phyloP scores from a whole-genome alignment of 2,113 vertebrate genomes.

The Perca fluviatilis region DNA sequence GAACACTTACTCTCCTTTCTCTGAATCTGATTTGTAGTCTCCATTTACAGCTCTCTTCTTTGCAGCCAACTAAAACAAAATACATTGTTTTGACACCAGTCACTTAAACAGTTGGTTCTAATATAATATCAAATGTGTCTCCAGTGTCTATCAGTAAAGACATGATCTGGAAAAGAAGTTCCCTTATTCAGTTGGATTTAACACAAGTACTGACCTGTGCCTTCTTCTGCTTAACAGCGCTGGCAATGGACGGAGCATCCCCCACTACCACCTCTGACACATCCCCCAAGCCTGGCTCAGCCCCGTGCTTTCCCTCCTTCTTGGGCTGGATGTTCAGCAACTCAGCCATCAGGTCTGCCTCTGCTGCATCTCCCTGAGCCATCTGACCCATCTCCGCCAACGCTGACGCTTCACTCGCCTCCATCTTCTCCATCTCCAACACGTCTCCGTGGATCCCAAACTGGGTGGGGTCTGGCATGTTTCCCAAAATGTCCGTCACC shows the following conservation, averaged over 20 bases:
- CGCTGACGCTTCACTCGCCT: slow-evolving; percentile 83
- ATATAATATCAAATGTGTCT: neutral
- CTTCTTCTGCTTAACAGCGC: slow-evolving; percentile 91
- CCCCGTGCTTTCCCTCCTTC: slow-evolving; percentile 92
- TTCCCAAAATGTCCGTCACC: slow-evolving; percentile 97
- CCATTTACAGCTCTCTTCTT: slow-evolving; percentile 85
- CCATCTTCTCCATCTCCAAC: slow-evolving; percentile 91
- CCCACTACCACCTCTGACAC: slow-evolving; percentile 91
- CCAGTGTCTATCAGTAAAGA: neutral
- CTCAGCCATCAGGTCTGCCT: slow-evolving; percentile 90
- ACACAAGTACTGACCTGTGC: slow-evolving; percentile 85
- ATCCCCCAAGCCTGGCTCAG: slow-evolving; percentile 94
- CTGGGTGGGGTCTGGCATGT: slow-evolving; percentile 99
- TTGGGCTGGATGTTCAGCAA: slow-evolving; percentile 90
- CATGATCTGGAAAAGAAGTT: neutral
- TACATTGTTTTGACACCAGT: slow-evolving; percentile 10
- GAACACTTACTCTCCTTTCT: slow-evolving; percentile 95
- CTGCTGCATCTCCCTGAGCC: slow-evolving; percentile 89
- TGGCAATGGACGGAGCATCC: slow-evolving; percentile 90
- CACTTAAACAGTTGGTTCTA: neutral
- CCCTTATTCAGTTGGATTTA: neutral
- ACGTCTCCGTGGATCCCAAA: slow-evolving; percentile 97
- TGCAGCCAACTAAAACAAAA: slow-evolving; percentile 84
- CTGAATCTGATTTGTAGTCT: slow-evolving; percentile 89
- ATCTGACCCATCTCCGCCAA: slow-evolving; percentile 88